phyloP scores from a whole-genome alignment of 2,113 vertebrate species.

The Talpa occidentalis region DNA sequence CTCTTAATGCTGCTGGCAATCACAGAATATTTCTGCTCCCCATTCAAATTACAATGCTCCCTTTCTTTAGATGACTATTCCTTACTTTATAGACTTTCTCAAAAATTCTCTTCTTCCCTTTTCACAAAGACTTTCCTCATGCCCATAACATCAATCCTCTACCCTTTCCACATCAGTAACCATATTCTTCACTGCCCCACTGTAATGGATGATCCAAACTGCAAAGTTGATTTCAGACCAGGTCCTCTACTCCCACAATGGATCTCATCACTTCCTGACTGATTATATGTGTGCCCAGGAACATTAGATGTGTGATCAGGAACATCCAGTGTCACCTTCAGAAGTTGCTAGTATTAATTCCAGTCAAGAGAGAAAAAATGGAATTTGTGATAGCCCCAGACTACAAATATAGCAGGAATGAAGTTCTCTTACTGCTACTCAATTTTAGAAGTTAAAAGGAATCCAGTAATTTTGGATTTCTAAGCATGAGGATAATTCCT shows the following conservation, averaged over 20 bases:
- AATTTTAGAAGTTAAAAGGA: slow-evolving; percentile 21
- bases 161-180: background rate
- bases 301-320: background rate
- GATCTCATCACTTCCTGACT: background rate
- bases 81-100: background rate
- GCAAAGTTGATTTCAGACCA: background rate
- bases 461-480: slow-evolving; percentile 10
- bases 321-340: background rate
- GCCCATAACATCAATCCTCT: background rate
- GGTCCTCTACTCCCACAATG: background rate
- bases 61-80: background rate
- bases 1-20: background rate
- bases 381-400: background rate
- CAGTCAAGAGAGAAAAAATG: slow-evolving; percentile 38
- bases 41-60: background rate
- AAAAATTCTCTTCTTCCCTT: background rate
- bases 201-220: background rate
- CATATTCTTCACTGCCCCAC: background rate
- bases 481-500: background rate
- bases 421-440: background rate
- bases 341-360: background rate
- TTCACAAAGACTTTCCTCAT: background rate
- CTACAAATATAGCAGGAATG: background rate
- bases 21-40: background rate
- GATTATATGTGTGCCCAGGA: too few relatives aligned